These are phyloP conservation scores for Caranx ignobilis DNA, from an alignment of 2,113 vertebrate species.

Conservation along the genomic window DNA sequence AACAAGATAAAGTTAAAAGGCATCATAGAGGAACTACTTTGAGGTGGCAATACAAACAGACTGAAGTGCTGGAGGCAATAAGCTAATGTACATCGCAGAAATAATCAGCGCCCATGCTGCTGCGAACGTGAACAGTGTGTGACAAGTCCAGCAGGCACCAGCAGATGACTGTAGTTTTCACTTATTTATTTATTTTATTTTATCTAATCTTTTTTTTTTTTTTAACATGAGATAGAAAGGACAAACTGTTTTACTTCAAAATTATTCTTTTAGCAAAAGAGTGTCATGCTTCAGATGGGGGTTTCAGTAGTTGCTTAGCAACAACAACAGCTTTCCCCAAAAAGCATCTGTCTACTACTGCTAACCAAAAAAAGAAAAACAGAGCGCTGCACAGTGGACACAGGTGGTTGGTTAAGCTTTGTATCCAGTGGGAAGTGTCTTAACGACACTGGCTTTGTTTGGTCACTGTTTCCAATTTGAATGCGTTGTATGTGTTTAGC, in stretches of 20 bases:
- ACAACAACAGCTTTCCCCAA: conserved; percentile 77
- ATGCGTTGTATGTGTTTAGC: conserved; percentile 27
- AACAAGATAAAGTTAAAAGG: conserved; percentile 17
- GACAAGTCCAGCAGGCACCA: conserved; percentile 22
- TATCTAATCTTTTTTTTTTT: conserved; percentile 34
- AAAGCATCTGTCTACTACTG: conserved; percentile 76
- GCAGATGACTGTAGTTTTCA: neutral
- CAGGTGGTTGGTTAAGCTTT: conserved; percentile 68
- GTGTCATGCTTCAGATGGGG: conserved; percentile 62
- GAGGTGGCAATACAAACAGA: neutral
- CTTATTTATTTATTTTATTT: conserved; percentile 4
- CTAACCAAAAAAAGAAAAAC: conserved; percentile 42
- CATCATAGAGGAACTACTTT: neutral
- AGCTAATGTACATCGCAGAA: conserved; percentile 21
- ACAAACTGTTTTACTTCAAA: conserved; percentile 73
- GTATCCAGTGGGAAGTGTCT: conserved; percentile 14
- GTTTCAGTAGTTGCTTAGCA: conserved; percentile 77
- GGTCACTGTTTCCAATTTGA: conserved; percentile 1
- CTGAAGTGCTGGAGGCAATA: neutral
- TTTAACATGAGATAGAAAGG: conserved; percentile 59
- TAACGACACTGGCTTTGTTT: conserved; percentile 52
- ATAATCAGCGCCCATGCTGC: conserved; percentile 30
- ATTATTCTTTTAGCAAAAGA: conserved; percentile 70
- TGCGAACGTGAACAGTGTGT: conserved; percentile 4
- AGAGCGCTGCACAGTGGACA: conserved; percentile 46